Evolutionary conservation across 2,797 vertebrate genomes (phyloP).

Genomic region (Synanceia verrucosa): DNA sequence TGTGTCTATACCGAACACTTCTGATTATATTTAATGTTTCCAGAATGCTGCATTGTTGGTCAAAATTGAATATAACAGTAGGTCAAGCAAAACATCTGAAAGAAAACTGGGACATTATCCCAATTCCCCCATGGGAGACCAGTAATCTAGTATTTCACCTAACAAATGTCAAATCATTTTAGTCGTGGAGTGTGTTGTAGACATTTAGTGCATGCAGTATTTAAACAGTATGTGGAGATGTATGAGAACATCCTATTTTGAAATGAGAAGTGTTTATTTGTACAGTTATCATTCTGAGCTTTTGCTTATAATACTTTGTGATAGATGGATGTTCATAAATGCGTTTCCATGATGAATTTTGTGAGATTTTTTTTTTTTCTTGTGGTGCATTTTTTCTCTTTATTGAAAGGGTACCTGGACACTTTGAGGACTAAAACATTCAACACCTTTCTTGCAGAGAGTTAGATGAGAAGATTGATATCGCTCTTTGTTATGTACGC

Average conservation of each 20-base stretch:
- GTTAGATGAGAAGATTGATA: not conserved
- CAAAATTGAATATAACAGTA: slow-evolving; percentile 34
- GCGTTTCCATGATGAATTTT: too few relatives aligned
- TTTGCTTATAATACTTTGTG: slow-evolving; percentile 1
- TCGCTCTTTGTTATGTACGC: not conserved
- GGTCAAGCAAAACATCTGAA: slow-evolving; percentile 24
- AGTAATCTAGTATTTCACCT: slow-evolving; percentile 41
- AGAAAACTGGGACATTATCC: slow-evolving; percentile 35
- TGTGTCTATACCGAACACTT: not conserved
- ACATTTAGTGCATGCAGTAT: slow-evolving; percentile 11
- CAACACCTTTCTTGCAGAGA: not conserved
- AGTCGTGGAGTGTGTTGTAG: slow-evolving; percentile 5
- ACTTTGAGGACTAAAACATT: not conserved
- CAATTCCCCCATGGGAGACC: slow-evolving; percentile 30
- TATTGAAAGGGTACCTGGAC: not conserved
- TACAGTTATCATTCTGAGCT: not conserved
- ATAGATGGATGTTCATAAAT: too few relatives aligned
- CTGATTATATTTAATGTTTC: slow-evolving; percentile 29
- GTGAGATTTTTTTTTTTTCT: not conserved
- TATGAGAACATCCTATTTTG: not conserved
- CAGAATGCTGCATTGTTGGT: slow-evolving; percentile 24
- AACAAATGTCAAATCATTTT: slow-evolving; percentile 39
- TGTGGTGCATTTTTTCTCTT: not conserved
- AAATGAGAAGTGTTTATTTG: not conserved
- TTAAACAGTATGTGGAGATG: not conserved